phyloP scores from a whole-genome alignment of 2,888 invertebrate species.

The Drosophila ustulata region DNA sequence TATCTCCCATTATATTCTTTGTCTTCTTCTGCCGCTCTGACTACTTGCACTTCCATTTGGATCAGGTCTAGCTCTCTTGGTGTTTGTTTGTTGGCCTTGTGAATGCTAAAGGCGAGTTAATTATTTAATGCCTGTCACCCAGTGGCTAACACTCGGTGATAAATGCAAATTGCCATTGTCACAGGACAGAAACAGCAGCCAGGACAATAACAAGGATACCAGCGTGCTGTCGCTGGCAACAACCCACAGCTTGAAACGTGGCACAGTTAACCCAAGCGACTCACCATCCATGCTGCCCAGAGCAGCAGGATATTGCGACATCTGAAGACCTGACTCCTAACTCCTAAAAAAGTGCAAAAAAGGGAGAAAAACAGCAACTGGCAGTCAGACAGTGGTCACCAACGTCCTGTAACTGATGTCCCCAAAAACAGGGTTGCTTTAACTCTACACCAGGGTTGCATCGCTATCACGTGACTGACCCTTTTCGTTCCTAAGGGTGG shows the following conservation, averaged over 20 bases:
- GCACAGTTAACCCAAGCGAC: constrained; percentile 54
- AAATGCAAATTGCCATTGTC: constrained; percentile 84
- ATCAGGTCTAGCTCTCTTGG: background rate
- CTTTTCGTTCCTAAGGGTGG: background rate
- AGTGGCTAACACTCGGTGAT: constrained; percentile 84
- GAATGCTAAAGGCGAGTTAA: constrained; percentile 77
- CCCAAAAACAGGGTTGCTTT: constrained; percentile 38
- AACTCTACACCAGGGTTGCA: constrained; percentile 48
- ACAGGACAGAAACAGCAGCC: constrained; percentile 42
- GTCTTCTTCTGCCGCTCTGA: background rate
- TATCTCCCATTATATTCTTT: constrained; percentile 11
- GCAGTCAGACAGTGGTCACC: constrained; percentile 16
- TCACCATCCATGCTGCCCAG: constrained; percentile 15
- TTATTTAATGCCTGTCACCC: constrained; percentile 85
- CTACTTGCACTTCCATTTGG: background rate
- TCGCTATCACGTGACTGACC: constrained; percentile 11
- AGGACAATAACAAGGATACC: constrained; percentile 59
- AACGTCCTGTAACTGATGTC: no score
- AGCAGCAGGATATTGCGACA: constrained; percentile 34
- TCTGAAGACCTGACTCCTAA: constrained; percentile 38
- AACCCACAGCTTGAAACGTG: constrained; percentile 53
- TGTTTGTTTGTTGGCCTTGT: constrained; percentile 34
- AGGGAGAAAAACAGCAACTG: constrained; percentile 15
- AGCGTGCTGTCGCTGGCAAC: constrained; percentile 25
- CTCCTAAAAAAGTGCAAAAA: constrained; percentile 24